These are phyloP conservation scores for Psix sp. DNA, from an alignment of 1,140 invertebrate genomes.

Conservation along the genomic window DNA sequence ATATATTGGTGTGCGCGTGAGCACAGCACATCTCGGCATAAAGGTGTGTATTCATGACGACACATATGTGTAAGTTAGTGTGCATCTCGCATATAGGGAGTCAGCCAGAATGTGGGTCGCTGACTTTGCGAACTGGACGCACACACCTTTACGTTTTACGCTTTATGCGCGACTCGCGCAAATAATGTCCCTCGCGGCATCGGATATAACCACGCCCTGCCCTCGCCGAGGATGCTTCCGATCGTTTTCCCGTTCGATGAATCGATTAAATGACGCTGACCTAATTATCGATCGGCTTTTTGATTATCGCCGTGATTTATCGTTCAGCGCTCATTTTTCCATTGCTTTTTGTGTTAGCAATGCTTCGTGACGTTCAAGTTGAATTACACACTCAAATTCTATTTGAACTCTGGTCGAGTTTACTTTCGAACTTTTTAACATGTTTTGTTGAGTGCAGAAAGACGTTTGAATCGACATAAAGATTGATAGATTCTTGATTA, in stretches of 20 bases:
- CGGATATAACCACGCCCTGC: constrained; percentile 61
- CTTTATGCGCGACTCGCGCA: constrained; percentile 49
- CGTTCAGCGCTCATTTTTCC: background rate
- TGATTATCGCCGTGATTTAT: constrained; percentile 45
- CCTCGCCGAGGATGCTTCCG: constrained; percentile 51
- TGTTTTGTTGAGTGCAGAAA: too few species aligned
- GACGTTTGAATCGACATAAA: too few species aligned
- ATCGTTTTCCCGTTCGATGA: constrained; percentile 59
- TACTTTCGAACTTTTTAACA: too few species aligned
- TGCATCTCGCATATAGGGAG: constrained; percentile 53
- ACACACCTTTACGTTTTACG: constrained; percentile 60
- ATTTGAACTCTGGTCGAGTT: too few species aligned
- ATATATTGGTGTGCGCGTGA: constrained; percentile 36
- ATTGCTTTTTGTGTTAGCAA: background rate
- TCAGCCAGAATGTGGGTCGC: constrained; percentile 70
- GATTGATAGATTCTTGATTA: too few species aligned
- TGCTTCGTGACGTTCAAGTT: background rate
- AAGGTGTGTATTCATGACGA: constrained; percentile 12
- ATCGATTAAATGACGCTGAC: constrained; percentile 56
- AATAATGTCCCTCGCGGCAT: constrained; percentile 55
- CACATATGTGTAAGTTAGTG: constrained; percentile 15
- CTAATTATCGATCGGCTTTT: constrained; percentile 52
- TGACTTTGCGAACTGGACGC: constrained; percentile 64
- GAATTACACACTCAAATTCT: too few species aligned
- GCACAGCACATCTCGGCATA: constrained; percentile 30